Base-by-base conservation (phyloP, 2,888 invertebrate species). In the Phalera bucephala region DNA sequence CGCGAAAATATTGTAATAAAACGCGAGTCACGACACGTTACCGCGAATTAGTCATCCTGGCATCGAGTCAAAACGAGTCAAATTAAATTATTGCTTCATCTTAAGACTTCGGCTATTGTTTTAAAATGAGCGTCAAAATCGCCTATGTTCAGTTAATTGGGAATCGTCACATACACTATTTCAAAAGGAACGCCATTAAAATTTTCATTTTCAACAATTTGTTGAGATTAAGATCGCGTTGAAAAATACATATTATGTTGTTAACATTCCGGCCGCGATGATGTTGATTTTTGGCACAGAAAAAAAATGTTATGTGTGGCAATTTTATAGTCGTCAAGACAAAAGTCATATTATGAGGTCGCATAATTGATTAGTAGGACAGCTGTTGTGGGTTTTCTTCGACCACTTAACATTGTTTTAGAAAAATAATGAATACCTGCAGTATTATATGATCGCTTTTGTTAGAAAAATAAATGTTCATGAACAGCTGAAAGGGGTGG, bases 231-330 rank as follows among this genome's bases (percentile, higher is more conserved):
- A 82, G 68, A 83, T 68, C 69, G 58, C 71, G 64, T 71, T 75
- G 77, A 80, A 79, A 82, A 82, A 81, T 86, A n/a, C n/a, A n/a
- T n/a, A 84, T 86, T 79, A 77, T 83, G 83, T 79, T 86, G 73
- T 86, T 83, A 80, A 82, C 82, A 86, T 87, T 86, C 85, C 80
- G 58, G 58, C 63, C 51, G 74, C 64, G 72, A 76, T 77, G 75
- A 78, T 78, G 78, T 81, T 80, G 82, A 80, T 69, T 81, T 86
- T 87, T 85, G 84, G 86, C 87, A 85, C 83, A 62, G 65, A 68
- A 64, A 72, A 74, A 27, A 70, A 73, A 66, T 77, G 59, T 81
- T 76, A 79, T 80, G 72, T 79, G 80, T 67, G 68, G 76, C 69
- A 72, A 81, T 82, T 81, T 85, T 76, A 81, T 76, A 80, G 77